Evolutionary conservation across 1,140 invertebrate species (phyloP).

Genomic region (Formica selysi): DNA sequence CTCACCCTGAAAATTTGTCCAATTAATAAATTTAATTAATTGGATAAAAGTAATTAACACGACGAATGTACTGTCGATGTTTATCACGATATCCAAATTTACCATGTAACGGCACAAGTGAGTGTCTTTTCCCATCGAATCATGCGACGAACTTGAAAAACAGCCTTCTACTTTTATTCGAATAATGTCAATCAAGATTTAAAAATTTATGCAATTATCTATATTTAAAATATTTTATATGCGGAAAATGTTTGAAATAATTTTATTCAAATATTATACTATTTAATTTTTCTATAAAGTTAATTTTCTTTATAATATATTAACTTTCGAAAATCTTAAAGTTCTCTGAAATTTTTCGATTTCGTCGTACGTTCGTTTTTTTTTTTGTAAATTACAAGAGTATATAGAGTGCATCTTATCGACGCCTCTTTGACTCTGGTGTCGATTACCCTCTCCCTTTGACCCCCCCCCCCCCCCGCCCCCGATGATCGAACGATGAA

Average conservation of each 20-base stretch:
- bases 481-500: slow-evolving; percentile 29
- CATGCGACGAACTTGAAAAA: slow-evolving; percentile 35
- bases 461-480: too few relatives aligned
- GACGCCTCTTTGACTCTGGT: not conserved
- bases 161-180: not conserved
- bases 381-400: not conserved
- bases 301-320: not conserved
- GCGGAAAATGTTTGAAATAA: not conserved
- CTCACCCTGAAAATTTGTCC: not conserved
- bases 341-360: not conserved
- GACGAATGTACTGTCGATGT: slow-evolving; percentile 22
- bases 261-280: not conserved
- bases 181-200: not conserved
- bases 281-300: not conserved
- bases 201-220: slow-evolving; percentile 3
- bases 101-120: slow-evolving; percentile 33
- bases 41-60: slow-evolving; percentile 23
- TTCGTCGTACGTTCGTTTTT: not conserved
- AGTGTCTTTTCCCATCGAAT: slow-evolving; percentile 15
- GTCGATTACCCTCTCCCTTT: not conserved
- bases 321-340: not conserved
- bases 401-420: slow-evolving; percentile 5
- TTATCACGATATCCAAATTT: slow-evolving; percentile 1
- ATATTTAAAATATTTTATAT: not conserved
- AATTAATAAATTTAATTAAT: slow-evolving; percentile 28